Conservation (phyloP, 2,797 vertebrate genomes). For the Hozukius guyotensis region DNA sequence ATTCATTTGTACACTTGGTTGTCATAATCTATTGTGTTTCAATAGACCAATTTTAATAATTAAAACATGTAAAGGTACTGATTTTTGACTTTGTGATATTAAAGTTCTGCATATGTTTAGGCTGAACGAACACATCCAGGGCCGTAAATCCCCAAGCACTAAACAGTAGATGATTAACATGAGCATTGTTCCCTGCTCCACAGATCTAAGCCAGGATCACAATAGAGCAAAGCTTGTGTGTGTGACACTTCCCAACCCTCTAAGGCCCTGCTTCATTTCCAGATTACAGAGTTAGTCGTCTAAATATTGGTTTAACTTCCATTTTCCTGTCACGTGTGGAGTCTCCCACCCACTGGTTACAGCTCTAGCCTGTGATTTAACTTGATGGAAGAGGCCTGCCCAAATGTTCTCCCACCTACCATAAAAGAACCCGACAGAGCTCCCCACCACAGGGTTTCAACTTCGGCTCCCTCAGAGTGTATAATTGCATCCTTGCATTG, state of each 20-base stretch:
- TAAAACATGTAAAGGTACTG: conserved; percentile 81
- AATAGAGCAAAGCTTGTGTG: not conserved
- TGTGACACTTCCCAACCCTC: conserved; percentile 11
- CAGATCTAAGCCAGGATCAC: not conserved
- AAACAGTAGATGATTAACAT: not conserved
- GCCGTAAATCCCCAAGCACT: not conserved
- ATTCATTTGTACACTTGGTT: conserved; percentile 88
- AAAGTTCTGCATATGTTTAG: not conserved
- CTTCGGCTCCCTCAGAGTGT: conserved; percentile 5
- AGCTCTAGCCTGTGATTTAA: conserved; percentile 54
- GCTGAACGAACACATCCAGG: not conserved
- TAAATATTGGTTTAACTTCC: conserved; percentile 54
- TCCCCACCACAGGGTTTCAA: not conserved
- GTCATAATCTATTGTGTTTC: conserved; percentile 88
- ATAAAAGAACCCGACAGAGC: conserved; percentile 17
- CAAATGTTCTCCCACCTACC: conserved; percentile 17
- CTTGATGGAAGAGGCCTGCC: conserved; percentile 35
- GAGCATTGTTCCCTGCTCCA: not conserved
- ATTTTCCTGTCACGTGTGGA: conserved; percentile 37
- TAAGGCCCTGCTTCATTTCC: not conserved
- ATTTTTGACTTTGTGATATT: conserved; percentile 33
- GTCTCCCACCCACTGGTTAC: conserved; percentile 49
- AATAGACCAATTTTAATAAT: conserved; percentile 89
- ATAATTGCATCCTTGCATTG: conserved; percentile 22
- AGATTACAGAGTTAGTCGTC: conserved; percentile 43